These are phyloP conservation scores for Drosophila melanica DNA, from an alignment of 1,140 invertebrate genomes.

Conservation along the genomic window DNA sequence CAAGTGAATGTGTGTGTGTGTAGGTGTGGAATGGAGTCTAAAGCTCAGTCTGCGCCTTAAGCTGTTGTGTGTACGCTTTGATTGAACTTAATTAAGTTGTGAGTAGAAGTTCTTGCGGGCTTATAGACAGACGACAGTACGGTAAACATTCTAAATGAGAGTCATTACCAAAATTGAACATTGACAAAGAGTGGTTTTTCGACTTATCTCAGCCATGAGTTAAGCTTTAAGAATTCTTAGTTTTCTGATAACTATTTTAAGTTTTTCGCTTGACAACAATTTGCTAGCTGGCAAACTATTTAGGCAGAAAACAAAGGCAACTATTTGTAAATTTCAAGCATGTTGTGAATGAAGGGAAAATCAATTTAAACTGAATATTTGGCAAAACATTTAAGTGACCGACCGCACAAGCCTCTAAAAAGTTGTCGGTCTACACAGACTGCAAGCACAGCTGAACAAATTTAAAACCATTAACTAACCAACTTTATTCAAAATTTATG, in stretches of 20 bases:
- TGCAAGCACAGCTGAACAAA: slow-evolving; percentile 37
- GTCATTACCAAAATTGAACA: not conserved
- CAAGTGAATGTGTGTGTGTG: not conserved
- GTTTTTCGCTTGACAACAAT: slow-evolving; percentile 2
- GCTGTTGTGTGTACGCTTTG: slow-evolving; percentile 39
- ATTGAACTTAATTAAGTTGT: slow-evolving; percentile 64
- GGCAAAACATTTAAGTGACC: slow-evolving; percentile 31
- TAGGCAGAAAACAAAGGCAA: not conserved
- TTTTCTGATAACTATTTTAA: not conserved
- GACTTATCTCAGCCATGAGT: not conserved
- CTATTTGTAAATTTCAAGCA: not conserved
- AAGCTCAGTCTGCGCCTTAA: slow-evolving; percentile 52
- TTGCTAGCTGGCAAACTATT: not conserved
- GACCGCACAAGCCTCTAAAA: slow-evolving; percentile 33
- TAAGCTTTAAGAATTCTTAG: no score
- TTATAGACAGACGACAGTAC: not conserved
- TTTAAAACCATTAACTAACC: slow-evolving; percentile 54
- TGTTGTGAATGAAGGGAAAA: slow-evolving; percentile 1
- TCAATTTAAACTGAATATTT: slow-evolving; percentile 38
- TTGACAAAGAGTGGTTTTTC: not conserved
- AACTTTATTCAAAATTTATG: slow-evolving; percentile 53
- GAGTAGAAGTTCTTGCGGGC: slow-evolving; percentile 3
- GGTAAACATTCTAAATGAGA: slow-evolving; percentile 8
- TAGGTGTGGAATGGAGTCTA: slow-evolving; percentile 2
- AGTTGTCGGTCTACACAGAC: slow-evolving; percentile 20